A percentile compares a stretch with the other conserved stretches of the same genome.
phyloP scores from a whole-genome alignment of 2,888 invertebrate species.

The Psylliodes chrysocephalus region DNA sequence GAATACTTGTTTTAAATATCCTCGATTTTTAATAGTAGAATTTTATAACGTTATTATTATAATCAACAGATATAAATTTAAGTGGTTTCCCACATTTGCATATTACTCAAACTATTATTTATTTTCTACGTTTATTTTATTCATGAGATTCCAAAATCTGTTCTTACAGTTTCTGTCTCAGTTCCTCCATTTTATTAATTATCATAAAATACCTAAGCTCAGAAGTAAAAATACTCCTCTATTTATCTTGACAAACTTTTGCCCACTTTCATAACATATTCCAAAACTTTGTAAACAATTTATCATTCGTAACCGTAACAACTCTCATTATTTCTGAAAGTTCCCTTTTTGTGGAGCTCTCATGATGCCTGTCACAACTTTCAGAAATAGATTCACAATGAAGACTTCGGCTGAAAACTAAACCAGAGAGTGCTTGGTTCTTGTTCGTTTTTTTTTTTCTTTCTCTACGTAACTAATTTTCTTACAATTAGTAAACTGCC shows the following conservation, averaged over 20 bases:
- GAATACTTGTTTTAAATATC: no score
- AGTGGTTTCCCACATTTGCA: no score
- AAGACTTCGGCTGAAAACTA: conserved; percentile 1
- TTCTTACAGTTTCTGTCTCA: no score
- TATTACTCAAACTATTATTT: no score
- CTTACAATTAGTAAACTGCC: conserved; percentile 21
- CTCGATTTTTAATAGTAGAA: no score
- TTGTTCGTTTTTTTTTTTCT: conserved; percentile 2
- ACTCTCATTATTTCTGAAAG: conserved; percentile 18
- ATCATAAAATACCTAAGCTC: neutral
- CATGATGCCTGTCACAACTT: conserved; percentile 11
- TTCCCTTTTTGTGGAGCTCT: conserved; percentile 9
- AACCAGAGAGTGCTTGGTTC: conserved; percentile 1
- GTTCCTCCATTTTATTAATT: neutral
- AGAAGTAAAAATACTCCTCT: neutral
- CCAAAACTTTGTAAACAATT: neutral
- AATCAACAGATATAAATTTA: no score
- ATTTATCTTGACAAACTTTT: conserved; percentile 1
- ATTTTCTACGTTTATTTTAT: no score
- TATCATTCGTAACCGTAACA: conserved; percentile 4
- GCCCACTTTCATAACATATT: conserved; percentile 7
- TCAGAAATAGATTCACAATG: conserved; percentile 22
- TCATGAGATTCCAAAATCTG: no score
- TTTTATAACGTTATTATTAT: no score
- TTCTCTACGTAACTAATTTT: conserved; percentile 21